These are phyloP conservation scores for Drosophila nr. perissopoda DNA, from an alignment of 2,888 invertebrate species.

Conservation along the genomic window DNA sequence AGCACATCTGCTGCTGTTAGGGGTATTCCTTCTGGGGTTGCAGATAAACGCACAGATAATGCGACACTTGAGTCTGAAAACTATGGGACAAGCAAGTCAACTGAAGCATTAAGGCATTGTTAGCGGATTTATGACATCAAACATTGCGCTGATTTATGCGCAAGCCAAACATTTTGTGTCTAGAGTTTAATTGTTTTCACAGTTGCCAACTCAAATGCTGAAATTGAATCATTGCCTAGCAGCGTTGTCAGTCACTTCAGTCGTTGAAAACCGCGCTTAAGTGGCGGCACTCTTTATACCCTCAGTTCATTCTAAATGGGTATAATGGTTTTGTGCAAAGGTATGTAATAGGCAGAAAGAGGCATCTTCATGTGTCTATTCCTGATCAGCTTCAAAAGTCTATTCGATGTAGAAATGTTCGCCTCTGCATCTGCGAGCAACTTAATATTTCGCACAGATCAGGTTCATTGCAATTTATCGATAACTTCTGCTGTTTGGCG, in stretches of 20 bases:
- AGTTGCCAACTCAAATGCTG: constrained; percentile 58
- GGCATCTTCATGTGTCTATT: rapidly evolving
- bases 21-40: constrained; percentile 34
- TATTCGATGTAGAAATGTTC: no score
- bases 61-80: constrained; percentile 64
- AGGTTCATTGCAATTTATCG: neutral
- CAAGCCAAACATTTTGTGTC: constrained; percentile 72
- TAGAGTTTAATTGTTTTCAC: constrained; percentile 77
- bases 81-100: constrained; percentile 49
- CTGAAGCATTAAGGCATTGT: constrained; percentile 69
- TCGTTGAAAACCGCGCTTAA: constrained; percentile 69
- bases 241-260: constrained; percentile 51
- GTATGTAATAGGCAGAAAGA: neutral
- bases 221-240: constrained; percentile 39
- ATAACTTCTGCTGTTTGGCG: neutral
- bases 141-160: constrained; percentile 32
- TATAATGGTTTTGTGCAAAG: neutral
- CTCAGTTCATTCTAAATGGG: neutral
- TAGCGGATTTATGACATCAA: constrained; percentile 79
- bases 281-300: constrained; percentile 48
- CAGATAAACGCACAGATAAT: constrained; percentile 59
- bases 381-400: neutral
- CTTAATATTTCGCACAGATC: neutral
- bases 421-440: neutral
- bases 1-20: constrained; percentile 43